Conservation (phyloP, 2,113 vertebrate genomes). For the Elephantulus edwardii region DNA sequence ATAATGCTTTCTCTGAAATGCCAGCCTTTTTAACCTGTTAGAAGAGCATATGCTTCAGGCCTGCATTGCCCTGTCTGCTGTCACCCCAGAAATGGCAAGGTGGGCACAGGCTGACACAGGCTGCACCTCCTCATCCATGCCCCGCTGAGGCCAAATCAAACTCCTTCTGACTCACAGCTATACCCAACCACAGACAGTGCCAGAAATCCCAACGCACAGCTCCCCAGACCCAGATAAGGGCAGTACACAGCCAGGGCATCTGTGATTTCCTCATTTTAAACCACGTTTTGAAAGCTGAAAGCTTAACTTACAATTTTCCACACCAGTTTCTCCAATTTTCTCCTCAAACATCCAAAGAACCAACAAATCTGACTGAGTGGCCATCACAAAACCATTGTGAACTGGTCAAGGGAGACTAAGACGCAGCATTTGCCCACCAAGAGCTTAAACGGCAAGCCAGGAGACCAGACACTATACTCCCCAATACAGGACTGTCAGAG, state of each 20-base stretch:
- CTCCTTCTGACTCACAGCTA: slow-evolving; percentile 9
- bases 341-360: background rate
- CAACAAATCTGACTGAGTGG: background rate
- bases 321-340: background rate
- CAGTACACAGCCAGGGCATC: slow-evolving; percentile 13
- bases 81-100: slow-evolving; percentile 74
- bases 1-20: background rate
- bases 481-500: background rate
- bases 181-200: background rate
- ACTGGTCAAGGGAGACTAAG: background rate
- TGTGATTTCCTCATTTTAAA: slow-evolving; percentile 32
- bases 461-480: no score
- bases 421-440: background rate
- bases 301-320: background rate
- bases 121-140: background rate
- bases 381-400: background rate
- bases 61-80: slow-evolving; percentile 65
- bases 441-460: background rate
- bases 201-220: slow-evolving; percentile 41
- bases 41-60: slow-evolving; percentile 70
- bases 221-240: background rate
- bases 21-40: background rate
- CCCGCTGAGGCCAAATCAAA: background rate
- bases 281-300: background rate
- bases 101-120: slow-evolving; percentile 36